phyloP scores from a whole-genome alignment of 2,113 vertebrate genomes.

The Malurus melanocephalus region DNA sequence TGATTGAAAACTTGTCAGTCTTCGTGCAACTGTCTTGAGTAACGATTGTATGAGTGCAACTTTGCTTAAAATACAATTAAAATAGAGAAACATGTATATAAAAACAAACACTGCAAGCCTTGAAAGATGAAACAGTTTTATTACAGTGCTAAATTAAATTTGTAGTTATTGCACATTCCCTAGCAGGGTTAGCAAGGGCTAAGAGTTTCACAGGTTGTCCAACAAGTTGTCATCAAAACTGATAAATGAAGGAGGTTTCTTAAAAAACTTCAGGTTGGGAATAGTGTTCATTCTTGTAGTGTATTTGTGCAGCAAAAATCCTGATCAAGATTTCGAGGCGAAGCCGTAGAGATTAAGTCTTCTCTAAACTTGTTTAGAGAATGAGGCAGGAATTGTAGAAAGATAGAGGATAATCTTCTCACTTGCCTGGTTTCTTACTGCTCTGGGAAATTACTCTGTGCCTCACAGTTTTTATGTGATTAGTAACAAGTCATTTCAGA shows the following conservation, averaged over 20 bases:
- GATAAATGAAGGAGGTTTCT: not conserved
- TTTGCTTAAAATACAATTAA: not conserved
- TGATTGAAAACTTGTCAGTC: not conserved
- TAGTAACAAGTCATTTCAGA: not conserved
- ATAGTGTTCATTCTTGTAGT: not conserved
- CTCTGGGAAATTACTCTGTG: not conserved
- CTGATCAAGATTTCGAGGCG: not conserved
- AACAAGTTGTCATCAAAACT: not conserved
- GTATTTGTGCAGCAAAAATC: not conserved
- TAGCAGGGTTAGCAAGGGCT: not conserved
- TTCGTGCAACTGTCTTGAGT: not conserved
- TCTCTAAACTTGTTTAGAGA: not conserved
- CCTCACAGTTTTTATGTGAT: not conserved
- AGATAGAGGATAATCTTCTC: not conserved
- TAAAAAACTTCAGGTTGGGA: not conserved
- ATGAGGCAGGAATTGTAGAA: not conserved
- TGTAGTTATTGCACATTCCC: not conserved
- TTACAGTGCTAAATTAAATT: not conserved
- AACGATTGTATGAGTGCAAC: not conserved
- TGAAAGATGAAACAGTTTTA: not conserved
- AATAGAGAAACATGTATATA: not conserved
- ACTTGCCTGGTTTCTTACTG: not conserved
- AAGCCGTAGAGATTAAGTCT: not conserved
- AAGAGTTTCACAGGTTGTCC: not conserved
- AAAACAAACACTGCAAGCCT: not conserved